Percentiles rank a stretch among this genome's conserved stretches.
These are phyloP conservation scores for Galeopterus variegatus DNA, from an alignment of 2,113 vertebrate species.

Conservation along the genomic window DNA sequence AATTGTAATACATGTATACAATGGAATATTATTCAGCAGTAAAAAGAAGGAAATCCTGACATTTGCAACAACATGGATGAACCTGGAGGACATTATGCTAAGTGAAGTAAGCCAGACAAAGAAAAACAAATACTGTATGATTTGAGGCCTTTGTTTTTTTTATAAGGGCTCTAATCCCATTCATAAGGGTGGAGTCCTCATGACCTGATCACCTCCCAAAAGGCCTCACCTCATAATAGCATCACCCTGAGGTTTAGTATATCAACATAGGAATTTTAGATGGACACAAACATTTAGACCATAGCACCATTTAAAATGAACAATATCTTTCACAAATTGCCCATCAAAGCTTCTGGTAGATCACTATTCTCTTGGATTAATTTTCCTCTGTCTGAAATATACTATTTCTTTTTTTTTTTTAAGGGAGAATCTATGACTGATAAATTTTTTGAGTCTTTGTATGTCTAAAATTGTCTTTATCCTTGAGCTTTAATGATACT, in stretches of 20 bases:
- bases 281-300: not conserved
- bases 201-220: not conserved
- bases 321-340: slow-evolving; percentile 39
- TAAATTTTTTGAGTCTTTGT: slow-evolving; percentile 28
- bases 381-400: not conserved
- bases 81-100: not conserved
- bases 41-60: not conserved
- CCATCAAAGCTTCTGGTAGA: slow-evolving; percentile 11
- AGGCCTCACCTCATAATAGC: not conserved
- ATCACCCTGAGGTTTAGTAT: not conserved
- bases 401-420: not conserved
- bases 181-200: not conserved
- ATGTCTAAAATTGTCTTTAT: slow-evolving; percentile 13
- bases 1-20: not conserved
- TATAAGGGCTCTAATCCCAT: not conserved
- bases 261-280: not conserved
- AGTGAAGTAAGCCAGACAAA: not conserved
- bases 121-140: not conserved
- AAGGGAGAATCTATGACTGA: not conserved
- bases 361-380: not conserved
- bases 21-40: not conserved
- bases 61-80: not conserved
- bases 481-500: not conserved
- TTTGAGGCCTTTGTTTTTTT: not conserved
- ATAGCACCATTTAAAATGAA: not conserved